These are phyloP conservation scores for Zoroaster sp. DNA, from an alignment of 53 echinoderm and acorn worm species.

Conservation along the genomic window DNA sequence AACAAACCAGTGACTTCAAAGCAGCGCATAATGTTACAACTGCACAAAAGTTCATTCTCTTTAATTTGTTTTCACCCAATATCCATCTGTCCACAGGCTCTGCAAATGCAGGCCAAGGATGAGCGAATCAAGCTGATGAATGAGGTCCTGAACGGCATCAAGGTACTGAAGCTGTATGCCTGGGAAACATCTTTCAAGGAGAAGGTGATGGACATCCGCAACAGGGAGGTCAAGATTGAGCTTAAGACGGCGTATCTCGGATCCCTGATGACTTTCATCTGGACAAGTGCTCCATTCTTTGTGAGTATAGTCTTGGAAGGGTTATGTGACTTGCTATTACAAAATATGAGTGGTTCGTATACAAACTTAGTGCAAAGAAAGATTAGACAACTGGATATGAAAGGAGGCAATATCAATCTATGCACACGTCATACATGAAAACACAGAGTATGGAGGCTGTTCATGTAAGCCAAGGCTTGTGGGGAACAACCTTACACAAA, in stretches of 20 bases:
- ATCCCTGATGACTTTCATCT: conserved; percentile 69
- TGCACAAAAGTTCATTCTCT: too few species aligned
- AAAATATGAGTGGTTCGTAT: too few species aligned
- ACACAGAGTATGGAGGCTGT: too few species aligned
- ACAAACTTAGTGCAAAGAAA: not conserved
- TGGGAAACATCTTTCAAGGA: conserved; percentile 89
- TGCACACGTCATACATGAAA: too few species aligned
- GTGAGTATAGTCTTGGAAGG: conserved; percentile 30
- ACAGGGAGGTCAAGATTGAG: conserved; percentile 68
- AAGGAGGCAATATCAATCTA: too few species aligned
- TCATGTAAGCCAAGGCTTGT: too few species aligned
- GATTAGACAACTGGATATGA: too few species aligned
- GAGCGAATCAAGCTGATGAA: conserved; percentile 86
- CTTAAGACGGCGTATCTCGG: conserved; percentile 61
- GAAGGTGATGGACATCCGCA: conserved; percentile 73
- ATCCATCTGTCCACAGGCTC: conserved; percentile 30
- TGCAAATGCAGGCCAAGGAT: conserved; percentile 85
- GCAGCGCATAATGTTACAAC: too few species aligned
- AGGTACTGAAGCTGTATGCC: conserved; percentile 87
- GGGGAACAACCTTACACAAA: too few species aligned
- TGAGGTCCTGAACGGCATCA: conserved; percentile 89
- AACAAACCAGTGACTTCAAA: too few species aligned
- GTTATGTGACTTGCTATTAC: too few species aligned
- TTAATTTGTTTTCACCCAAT: not conserved
- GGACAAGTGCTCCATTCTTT: conserved; percentile 85